Evolutionary conservation across 2,888 invertebrate genomes (phyloP).

Genomic region (Alviniconcha strummeri): DNA sequence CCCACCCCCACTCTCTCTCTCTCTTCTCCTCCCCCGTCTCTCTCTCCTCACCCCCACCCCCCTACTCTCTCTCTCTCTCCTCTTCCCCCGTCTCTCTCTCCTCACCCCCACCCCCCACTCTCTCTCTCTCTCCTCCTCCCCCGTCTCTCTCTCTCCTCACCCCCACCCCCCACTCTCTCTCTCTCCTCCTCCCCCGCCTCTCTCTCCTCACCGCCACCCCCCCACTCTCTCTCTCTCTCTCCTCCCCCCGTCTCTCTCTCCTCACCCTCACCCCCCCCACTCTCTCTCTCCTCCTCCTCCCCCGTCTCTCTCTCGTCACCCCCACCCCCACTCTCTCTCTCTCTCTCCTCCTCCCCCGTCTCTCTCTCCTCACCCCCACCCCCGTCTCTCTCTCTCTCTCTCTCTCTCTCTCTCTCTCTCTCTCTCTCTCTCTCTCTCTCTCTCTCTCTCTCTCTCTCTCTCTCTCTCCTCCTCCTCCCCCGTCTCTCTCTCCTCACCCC

Average conservation of each 20-base stretch:
- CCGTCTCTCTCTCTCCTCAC: constrained; percentile 29
- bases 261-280: too few species aligned
- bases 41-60: too few species aligned
- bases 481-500: constrained; percentile 16
- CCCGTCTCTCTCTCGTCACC: too few species aligned
- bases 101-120: constrained; percentile 23
- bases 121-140: constrained; percentile 33
- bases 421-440: not conserved
- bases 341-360: not conserved
- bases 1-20: not conserved
- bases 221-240: too few species aligned
- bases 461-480: not conserved
- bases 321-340: not conserved
- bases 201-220: too few species aligned
- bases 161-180: too few species aligned
- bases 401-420: constrained; percentile 15
- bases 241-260: too few species aligned
- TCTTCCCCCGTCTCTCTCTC: constrained; percentile 8
- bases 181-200: too few species aligned
- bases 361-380: too few species aligned
- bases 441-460: not conserved
- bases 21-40: not conserved
- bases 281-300: too few species aligned
- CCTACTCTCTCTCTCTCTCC: not conserved
- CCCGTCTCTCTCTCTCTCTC: constrained; percentile 1